Percentiles rank a stretch among this genome's conserved stretches.
phyloP scores from a whole-genome alignment of 2,797 vertebrate species.

The Gambusia yucatana region DNA sequence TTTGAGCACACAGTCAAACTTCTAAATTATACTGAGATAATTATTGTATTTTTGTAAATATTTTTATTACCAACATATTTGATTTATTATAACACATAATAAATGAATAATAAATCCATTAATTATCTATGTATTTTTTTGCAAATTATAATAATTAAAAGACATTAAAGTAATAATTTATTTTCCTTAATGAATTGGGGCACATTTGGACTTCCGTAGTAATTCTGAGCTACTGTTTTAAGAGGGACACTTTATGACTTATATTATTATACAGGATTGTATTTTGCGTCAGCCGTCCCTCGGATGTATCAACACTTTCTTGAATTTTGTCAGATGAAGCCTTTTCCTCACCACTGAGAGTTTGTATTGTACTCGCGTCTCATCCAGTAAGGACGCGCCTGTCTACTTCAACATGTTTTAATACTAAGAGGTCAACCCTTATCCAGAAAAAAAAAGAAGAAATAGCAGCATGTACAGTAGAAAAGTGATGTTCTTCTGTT shows the following conservation, averaged over 20 bases:
- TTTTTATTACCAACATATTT: neutral
- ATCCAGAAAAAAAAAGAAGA: constrained; percentile 53
- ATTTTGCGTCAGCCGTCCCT: constrained; percentile 34
- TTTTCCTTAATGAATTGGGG: constrained; percentile 1
- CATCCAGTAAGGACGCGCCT: constrained; percentile 31
- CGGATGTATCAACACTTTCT: constrained; percentile 7
- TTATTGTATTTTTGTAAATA: constrained; percentile 5
- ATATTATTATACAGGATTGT: constrained; percentile 9
- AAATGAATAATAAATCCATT: neutral
- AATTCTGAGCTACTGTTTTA: constrained; percentile 43
- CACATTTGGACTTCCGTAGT: neutral
- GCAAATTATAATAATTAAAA: neutral
- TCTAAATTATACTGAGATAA: neutral
- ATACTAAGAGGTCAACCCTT: constrained; percentile 37
- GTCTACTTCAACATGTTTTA: constrained; percentile 23
- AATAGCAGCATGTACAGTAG: constrained; percentile 78
- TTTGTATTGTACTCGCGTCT: constrained; percentile 29
- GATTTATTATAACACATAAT: neutral
- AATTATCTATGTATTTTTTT: neutral
- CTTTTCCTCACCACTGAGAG: constrained; percentile 19
- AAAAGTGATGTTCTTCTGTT: constrained; percentile 72
- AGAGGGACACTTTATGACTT: constrained; percentile 19
- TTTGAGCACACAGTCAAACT: neutral
- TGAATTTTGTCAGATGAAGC: constrained; percentile 1
- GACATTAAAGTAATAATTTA: neutral